These are phyloP conservation scores for Avahi laniger DNA, from an alignment of 2,797 vertebrate species.

Conservation along the genomic window DNA sequence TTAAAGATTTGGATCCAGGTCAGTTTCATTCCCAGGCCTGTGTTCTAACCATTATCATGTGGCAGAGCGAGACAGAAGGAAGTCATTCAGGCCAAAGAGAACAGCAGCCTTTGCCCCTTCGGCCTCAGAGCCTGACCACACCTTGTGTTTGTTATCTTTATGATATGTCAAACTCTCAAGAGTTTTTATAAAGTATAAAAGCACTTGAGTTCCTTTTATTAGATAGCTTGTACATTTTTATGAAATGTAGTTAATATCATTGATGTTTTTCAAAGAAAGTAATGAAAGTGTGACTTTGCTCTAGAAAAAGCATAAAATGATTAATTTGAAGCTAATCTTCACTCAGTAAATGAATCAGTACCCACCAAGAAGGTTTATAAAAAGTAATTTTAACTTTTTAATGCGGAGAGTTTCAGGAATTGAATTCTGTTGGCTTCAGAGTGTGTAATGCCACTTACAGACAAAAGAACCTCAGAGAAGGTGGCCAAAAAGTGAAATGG, in stretches of 20 bases:
- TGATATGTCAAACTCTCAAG: not conserved
- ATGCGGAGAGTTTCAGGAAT: not conserved
- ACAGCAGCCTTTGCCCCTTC: not conserved
- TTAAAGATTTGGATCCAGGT: not conserved
- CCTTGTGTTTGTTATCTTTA: not conserved
- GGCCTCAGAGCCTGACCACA: not conserved
- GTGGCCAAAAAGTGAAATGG: not conserved
- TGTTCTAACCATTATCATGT: not conserved
- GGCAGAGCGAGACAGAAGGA: not conserved
- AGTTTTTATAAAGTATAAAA: not conserved
- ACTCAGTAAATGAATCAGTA: not conserved
- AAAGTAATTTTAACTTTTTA: conserved; percentile 18
- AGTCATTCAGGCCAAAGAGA: not conserved
- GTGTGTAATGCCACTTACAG: not conserved
- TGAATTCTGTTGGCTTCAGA: not conserved
- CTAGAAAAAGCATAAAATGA: not conserved
- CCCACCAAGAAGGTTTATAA: not conserved
- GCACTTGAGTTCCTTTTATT: not conserved
- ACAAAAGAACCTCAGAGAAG: not conserved
- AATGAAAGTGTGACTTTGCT: not conserved
- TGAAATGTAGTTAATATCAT: not conserved
- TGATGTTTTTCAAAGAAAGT: conserved; percentile 26
- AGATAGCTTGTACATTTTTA: not conserved
- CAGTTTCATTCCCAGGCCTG: not conserved
- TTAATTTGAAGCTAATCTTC: conserved; percentile 28